Percentiles rank a stretch among this genome's conserved stretches.
phyloP scores from a whole-genome alignment of 2,797 vertebrate species.

The Pyrrhura leucotis region DNA sequence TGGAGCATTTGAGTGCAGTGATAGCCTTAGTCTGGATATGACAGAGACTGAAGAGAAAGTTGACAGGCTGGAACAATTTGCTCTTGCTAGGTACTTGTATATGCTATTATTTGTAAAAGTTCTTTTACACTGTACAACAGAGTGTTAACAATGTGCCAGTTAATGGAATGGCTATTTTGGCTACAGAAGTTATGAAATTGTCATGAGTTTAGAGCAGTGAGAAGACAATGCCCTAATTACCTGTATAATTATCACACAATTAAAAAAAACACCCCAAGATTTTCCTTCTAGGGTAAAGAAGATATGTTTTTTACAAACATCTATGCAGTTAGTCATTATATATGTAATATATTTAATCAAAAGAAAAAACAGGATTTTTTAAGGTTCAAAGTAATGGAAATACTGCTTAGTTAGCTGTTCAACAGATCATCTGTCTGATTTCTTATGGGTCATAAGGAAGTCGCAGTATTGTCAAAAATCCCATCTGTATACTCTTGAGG shows the following conservation, averaged over 20 bases:
- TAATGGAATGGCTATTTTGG: not conserved
- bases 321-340: not conserved
- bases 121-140: not conserved
- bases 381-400: not conserved
- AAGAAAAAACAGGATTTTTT: not conserved
- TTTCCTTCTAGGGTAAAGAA: not conserved
- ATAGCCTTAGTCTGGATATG: slow-evolving; percentile 83
- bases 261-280: not conserved
- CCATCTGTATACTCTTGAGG: not conserved
- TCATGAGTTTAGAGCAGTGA: not conserved
- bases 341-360: not conserved
- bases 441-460: not conserved
- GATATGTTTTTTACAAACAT: not conserved
- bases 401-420: not conserved
- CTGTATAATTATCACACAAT: not conserved
- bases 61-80: slow-evolving; percentile 80
- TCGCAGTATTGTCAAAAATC: not conserved
- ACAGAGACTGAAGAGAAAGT: slow-evolving; percentile 83
- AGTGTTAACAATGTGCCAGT: not conserved
- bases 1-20: slow-evolving; percentile 82
- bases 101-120: not conserved
- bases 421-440: not conserved
- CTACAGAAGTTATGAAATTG: not conserved
- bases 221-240: not conserved
- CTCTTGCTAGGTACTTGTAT: slow-evolving; percentile 82